Evolutionary conservation across 2,888 invertebrate species (phyloP).

Genomic region (Drosophila incognita): DNA sequence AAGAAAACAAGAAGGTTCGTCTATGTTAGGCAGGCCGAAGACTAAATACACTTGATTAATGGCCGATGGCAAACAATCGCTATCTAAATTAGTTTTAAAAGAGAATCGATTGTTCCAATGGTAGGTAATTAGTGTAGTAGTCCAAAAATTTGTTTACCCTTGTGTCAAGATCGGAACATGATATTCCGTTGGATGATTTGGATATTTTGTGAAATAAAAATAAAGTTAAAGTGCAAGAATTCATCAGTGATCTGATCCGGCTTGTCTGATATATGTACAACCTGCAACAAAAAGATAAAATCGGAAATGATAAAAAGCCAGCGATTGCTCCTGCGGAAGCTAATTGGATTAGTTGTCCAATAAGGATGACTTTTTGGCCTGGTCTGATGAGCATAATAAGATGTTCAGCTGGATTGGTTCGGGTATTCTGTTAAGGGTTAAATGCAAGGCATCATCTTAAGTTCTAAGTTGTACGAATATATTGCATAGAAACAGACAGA

Average conservation of each 20-base stretch:
- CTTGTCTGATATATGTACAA: neutral
- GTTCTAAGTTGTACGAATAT: neutral
- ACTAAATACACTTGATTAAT: neutral
- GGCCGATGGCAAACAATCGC: neutral
- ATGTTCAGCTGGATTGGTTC: neutral
- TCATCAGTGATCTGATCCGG: neutral
- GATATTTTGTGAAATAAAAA: neutral
- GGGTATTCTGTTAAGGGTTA: no score
- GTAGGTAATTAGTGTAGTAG: neutral
- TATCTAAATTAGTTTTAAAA: neutral
- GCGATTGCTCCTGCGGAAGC: neutral
- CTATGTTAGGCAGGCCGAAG: neutral
- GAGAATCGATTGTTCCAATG: neutral
- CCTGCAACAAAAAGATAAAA: neutral
- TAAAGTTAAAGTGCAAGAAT: neutral
- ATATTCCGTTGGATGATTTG: neutral
- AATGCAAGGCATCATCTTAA: no score
- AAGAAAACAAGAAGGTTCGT: constrained; percentile 8
- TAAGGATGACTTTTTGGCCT: neutral
- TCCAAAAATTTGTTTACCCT: neutral
- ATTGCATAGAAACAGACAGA: neutral
- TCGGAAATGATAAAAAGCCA: neutral
- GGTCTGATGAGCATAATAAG: neutral
- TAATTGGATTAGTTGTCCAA: neutral
- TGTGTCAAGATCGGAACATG: neutral